Conservation (phyloP, 2,888 invertebrate genomes). For the Hofmannophila pseudospretella region DNA sequence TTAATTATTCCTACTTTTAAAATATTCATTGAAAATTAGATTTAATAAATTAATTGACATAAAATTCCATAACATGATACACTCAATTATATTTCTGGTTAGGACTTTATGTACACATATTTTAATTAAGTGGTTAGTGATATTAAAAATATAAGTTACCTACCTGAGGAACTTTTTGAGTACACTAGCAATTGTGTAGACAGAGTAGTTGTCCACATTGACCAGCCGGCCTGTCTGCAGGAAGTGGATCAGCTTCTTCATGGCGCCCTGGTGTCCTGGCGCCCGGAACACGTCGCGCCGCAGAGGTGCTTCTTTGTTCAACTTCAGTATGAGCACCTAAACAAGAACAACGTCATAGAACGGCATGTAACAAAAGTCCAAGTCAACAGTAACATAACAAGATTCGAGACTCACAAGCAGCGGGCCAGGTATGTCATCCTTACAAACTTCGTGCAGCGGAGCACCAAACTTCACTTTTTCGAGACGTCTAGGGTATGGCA, state of each 20-base stretch:
- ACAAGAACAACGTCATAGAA: conserved; percentile 2
- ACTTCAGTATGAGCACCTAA: conserved; percentile 92
- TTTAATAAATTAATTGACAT: too few species aligned
- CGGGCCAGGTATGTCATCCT: conserved; percentile 96
- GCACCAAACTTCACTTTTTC: conserved; percentile 98
- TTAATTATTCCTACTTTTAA: too few species aligned
- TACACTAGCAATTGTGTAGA: conserved; percentile 98
- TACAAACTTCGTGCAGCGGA: conserved; percentile 94
- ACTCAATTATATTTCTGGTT: too few species aligned
- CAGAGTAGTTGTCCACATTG: conserved; percentile 96
- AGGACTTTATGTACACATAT: too few species aligned
- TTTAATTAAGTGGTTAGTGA: too few species aligned
- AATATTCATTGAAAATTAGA: too few species aligned
- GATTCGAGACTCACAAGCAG: conserved; percentile 91
- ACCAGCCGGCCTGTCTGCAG: conserved; percentile 92
- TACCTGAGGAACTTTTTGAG: conserved; percentile 95
- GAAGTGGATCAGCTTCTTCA: conserved; percentile 95
- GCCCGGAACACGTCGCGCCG: conserved; percentile 96
- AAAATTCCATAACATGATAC: too few species aligned
- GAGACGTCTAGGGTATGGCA: conserved; percentile 88
- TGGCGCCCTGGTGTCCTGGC: conserved; percentile 95
- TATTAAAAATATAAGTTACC: too few species aligned
- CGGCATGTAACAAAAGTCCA: too few species aligned
- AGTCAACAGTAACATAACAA: too few species aligned
- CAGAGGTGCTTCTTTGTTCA: conserved; percentile 96